A percentile compares a stretch with the other conserved stretches of the same genome.
phyloP scores from a whole-genome alignment of 2,888 invertebrate genomes.

The Dryococelus australis region DNA sequence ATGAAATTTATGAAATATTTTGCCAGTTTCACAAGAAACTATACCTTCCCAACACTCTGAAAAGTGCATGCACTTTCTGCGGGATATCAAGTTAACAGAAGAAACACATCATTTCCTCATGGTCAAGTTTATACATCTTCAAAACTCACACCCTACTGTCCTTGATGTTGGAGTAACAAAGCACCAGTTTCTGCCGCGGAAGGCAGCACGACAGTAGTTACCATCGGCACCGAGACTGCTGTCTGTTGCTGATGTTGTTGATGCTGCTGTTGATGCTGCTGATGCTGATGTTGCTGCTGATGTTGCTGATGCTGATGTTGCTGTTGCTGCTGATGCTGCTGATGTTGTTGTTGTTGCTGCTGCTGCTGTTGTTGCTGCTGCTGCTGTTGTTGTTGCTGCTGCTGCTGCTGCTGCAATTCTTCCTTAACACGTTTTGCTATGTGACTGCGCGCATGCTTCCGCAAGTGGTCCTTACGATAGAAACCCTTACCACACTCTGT shows the following conservation, averaged over 20 bases:
- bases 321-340: constrained; percentile 55
- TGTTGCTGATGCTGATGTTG: constrained; percentile 48
- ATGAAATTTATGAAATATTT: not conserved
- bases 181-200: constrained; percentile 61
- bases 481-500: constrained; percentile 72
- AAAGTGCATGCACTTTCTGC: no score
- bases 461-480: constrained; percentile 80
- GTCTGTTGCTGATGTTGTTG: constrained; percentile 51
- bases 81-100: not conserved
- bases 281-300: constrained; percentile 52
- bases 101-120: constrained; percentile 16
- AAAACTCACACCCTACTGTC: not conserved
- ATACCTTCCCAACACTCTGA: not conserved
- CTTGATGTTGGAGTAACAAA: constrained; percentile 54
- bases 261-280: constrained; percentile 51
- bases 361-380: constrained; percentile 46
- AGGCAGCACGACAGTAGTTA: constrained; percentile 63
- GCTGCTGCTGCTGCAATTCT: constrained; percentile 61
- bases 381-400: constrained; percentile 55
- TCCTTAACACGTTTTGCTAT: constrained; percentile 78
- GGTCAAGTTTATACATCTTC: not conserved
- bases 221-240: constrained; percentile 47
- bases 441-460: constrained; percentile 82
- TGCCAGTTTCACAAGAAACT: not conserved
- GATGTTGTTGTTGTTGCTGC: constrained; percentile 31